These are phyloP conservation scores for Diabrotica virgifera DNA, from an alignment of 1,140 invertebrate genomes.

Conservation along the genomic window DNA sequence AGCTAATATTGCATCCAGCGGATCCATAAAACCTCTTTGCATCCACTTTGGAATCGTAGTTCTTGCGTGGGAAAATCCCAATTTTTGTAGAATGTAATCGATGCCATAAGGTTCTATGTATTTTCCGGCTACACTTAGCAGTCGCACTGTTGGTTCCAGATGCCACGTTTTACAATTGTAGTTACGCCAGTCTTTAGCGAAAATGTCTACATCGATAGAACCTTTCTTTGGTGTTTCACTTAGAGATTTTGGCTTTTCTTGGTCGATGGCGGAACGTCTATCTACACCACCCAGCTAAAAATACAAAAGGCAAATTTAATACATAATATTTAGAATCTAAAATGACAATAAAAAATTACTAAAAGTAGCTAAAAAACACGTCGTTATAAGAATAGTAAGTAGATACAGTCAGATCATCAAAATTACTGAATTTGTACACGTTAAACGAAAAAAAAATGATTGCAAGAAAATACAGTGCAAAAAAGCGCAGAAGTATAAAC, in stretches of 20 bases:
- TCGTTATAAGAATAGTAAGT: too few relatives aligned
- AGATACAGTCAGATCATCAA: too few relatives aligned
- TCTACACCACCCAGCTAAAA: slow-evolving; percentile 37
- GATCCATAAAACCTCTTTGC: slow-evolving; percentile 96
- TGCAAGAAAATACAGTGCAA: too few relatives aligned
- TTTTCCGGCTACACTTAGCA: slow-evolving; percentile 65
- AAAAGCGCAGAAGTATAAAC: too few relatives aligned
- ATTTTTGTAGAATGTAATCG: slow-evolving; percentile 94
- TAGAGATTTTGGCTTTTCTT: slow-evolving; percentile 31
- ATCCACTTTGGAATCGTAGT: slow-evolving; percentile 99
- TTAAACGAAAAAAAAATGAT: too few relatives aligned
- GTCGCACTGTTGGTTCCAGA: slow-evolving; percentile 94
- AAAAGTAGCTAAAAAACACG: too few relatives aligned
- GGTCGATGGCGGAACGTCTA: slow-evolving; percentile 30
- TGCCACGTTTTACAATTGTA: slow-evolving; percentile 97
- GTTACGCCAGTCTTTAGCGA: slow-evolving; percentile 84
- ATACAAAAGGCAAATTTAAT: not conserved
- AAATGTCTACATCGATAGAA: slow-evolving; percentile 52
- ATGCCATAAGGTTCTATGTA: slow-evolving; percentile 96
- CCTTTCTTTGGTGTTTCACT: slow-evolving; percentile 52
- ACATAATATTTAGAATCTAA: too few relatives aligned
- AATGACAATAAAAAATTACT: too few relatives aligned
- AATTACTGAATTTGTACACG: too few relatives aligned
- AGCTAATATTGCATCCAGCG: slow-evolving; percentile 81
- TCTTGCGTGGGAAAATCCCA: slow-evolving; percentile 94